phyloP scores from a whole-genome alignment of 1,140 invertebrate species.

The Anagrus nilaparvatae region DNA sequence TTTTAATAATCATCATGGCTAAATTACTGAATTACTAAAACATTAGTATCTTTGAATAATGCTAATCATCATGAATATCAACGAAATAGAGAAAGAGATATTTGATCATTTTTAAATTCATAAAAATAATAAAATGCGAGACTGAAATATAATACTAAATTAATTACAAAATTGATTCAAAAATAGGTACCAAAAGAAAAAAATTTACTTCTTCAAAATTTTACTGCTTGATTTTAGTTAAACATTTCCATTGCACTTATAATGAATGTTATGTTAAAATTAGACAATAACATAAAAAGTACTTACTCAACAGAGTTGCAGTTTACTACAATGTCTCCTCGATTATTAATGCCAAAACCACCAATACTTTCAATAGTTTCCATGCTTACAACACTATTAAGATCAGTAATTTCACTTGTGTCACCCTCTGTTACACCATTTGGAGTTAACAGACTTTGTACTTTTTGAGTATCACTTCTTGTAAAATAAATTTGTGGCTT shows the following conservation, averaged over 20 bases:
- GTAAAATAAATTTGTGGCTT: too few species aligned
- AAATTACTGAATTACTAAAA: too few species aligned
- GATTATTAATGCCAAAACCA: slow-evolving; percentile 26
- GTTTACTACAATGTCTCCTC: slow-evolving; percentile 27
- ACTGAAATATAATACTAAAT: neutral
- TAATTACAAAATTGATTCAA: too few species aligned
- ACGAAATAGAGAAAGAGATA: neutral
- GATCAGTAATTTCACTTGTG: slow-evolving; percentile 36
- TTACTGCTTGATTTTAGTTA: too few species aligned
- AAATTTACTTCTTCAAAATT: too few species aligned
- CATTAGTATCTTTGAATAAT: too few species aligned
- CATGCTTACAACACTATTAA: slow-evolving; percentile 49
- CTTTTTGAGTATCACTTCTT: slow-evolving; percentile 17
- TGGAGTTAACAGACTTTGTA: slow-evolving; percentile 33
- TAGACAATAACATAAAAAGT: neutral
- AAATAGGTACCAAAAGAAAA: too few species aligned
- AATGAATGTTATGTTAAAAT: too few species aligned
- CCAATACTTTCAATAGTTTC: slow-evolving; percentile 48
- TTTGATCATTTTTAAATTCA: neutral
- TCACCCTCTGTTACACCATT: slow-evolving; percentile 33
- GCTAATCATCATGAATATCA: too few species aligned
- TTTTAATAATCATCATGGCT: too few species aligned
- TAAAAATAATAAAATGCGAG: neutral
- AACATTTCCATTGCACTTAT: too few species aligned
- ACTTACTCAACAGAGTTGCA: slow-evolving; percentile 37